Base-by-base conservation (phyloP, 2,113 vertebrate species). In the Phoxinus phoxinus region DNA sequence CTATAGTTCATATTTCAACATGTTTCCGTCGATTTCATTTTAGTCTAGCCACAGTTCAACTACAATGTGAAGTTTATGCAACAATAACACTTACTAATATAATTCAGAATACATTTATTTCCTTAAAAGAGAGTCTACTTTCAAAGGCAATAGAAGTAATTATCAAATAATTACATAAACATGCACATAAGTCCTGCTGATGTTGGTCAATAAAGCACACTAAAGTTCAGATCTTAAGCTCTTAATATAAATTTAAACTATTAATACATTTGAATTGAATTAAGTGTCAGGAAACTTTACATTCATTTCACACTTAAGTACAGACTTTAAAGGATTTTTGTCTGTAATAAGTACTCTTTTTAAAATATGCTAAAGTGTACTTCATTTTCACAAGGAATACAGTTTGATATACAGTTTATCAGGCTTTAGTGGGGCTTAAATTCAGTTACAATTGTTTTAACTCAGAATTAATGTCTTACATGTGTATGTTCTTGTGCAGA, bases 401-500 rank as follows among this genome's bases (percentile, higher is more conserved):
- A 15, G 46, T 48, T 48, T 48, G 15, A 19, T 67, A 9, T 19
- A 58, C 19, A 15, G 27, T 65, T 65, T 65, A 65, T 30, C 17
- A 27, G 1, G 61, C 41, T 41, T 41, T 41, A 41, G 8, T 41
- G 41, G 41, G 30, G 4, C 4, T 35, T 67, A 19, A 35, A 19
- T 67, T 67, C 3, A 11, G 19, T 10, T 23, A 11, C 32, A 69
- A 21, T 69, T 35, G 32, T 35, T 69, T 69, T 35, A 37, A 32
- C 1, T 51, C 53, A 8, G 53, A 23, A 56, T 56, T 69, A 21
- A 23, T 71, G 4, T 11, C 19, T 11, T 37, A 37, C 44, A 13
- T 86, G 53, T 90, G 87, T 89, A 90, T 91, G 89, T 56, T 46
- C 19, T 1, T 46, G 10, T 61, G 90, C 90, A 96, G 91, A 87